Base-by-base conservation (phyloP, 2,888 invertebrate genomes). In the Drosophila yooni region DNA sequence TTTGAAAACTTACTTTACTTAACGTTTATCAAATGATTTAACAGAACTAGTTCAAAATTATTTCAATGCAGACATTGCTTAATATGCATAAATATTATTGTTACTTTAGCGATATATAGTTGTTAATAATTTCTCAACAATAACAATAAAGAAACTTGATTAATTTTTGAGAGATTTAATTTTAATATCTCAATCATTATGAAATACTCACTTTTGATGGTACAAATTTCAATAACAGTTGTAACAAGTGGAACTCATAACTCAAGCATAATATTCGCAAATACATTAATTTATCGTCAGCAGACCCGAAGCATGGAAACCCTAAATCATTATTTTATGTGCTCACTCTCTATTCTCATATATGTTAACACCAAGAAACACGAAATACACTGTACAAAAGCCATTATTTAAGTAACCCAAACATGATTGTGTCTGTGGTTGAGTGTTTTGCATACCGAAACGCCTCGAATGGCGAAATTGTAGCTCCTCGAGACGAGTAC, bases 371-470 rank as follows among this genome's bases (percentile, higher is more conserved):
- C 29, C 15, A 21, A 38, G 43, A 21, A 36, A n/a, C 29, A 53
- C 21, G 29, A 51, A 34, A 40, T n/a, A 38, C 29, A 34, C 29
- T 40, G n/a, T 15, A 33, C 33, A 34, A 60, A 54, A 60, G 34
- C 34, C 54, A 48, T 40, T 46, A 54, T 50, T 54, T 60, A 40
- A 54, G 51, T 10, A 43, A 43, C 21, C 38, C 51, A 52, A 38
- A 36, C 33, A 38, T 48, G 48, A 34, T 21, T 48, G 18, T 48
- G 38, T 40, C 15, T 60, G 31, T 43, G 31, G 65, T 18, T 18
- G 18, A 62, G 54, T 34, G 29, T 34, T 74, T 31, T 61, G 48
- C 74, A 74, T 74, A 56, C 50, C 52, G 38, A 51, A 40, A 56
- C 29, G 53, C n/a, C 51, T 63, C 58, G 57, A 70, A 58, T 48